phyloP scores from a whole-genome alignment of 2,113 vertebrate genomes.

The Hippocampus guttulatus region DNA sequence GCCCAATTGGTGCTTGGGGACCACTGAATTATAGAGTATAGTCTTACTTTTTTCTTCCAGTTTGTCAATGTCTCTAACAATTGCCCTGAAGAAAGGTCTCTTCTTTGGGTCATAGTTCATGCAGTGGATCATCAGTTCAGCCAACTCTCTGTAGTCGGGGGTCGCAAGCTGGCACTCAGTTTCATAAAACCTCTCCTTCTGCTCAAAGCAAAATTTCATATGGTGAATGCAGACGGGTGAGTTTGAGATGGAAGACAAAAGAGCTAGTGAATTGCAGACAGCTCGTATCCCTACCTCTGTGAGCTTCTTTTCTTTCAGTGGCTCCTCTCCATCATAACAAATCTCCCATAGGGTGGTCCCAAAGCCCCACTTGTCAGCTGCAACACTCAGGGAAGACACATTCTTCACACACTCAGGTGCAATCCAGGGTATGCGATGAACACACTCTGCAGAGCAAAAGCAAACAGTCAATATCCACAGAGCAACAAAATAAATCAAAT shows the following conservation, averaged over 20 bases:
- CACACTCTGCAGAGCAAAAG: slow-evolving; percentile 75
- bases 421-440: slow-evolving; percentile 94
- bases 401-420: slow-evolving; percentile 90
- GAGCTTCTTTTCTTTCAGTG: slow-evolving; percentile 92
- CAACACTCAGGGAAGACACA: slow-evolving; percentile 78
- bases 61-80: slow-evolving; percentile 92
- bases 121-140: slow-evolving; percentile 93
- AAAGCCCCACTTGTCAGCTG: slow-evolving; percentile 97
- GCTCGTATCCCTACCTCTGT: slow-evolving; percentile 78
- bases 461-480: background rate
- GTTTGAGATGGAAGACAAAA: background rate
- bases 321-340: slow-evolving; percentile 92
- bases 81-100: slow-evolving; percentile 95
- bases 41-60: slow-evolving; percentile 85
- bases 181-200: slow-evolving; percentile 95
- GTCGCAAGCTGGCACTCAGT: slow-evolving; percentile 82
- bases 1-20: too few relatives aligned
- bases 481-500: background rate
- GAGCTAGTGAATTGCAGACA: background rate
- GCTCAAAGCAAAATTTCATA: slow-evolving; percentile 41
- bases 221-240: background rate
- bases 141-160: slow-evolving; percentile 87
- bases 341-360: slow-evolving; percentile 98
- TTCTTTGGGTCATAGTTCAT: slow-evolving; percentile 96
- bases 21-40: background rate